phyloP scores from a whole-genome alignment of 2,888 invertebrate genomes.

The Campopleginae sp. region DNA sequence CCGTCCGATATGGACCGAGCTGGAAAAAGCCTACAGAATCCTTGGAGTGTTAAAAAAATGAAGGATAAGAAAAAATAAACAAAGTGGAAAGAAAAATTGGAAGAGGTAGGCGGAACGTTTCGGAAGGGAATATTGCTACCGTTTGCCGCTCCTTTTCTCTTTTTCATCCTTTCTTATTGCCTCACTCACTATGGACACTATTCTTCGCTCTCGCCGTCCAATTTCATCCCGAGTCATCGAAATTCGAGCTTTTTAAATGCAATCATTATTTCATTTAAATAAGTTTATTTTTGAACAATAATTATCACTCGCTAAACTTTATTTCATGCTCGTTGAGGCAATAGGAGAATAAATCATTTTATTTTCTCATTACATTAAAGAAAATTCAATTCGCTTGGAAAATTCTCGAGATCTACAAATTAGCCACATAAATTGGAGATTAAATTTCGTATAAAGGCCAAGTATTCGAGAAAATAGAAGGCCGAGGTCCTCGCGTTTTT shows the following conservation, averaged over 20 bases:
- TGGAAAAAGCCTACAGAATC: constrained; percentile 68
- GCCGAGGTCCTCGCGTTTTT: not conserved
- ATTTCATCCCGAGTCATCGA: constrained; percentile 43
- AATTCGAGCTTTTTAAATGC: not conserved
- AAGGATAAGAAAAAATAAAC: constrained; percentile 35
- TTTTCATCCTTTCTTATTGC: constrained; percentile 30
- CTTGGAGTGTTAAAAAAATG: constrained; percentile 19
- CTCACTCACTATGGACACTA: constrained; percentile 45
- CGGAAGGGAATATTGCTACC: constrained; percentile 78
- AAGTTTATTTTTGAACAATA: not conserved
- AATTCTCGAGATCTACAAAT: not conserved
- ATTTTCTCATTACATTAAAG: constrained; percentile 5
- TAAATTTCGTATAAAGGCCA: constrained; percentile 32
- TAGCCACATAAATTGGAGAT: not conserved
- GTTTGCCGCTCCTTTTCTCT: constrained; percentile 71
- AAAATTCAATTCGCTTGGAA: not conserved
- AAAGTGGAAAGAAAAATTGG: constrained; percentile 50
- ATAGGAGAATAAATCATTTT: not conserved
- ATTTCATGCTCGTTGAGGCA: not conserved
- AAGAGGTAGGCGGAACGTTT: constrained; percentile 66
- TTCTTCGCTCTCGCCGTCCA: constrained; percentile 15
- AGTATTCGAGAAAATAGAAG: constrained; percentile 17
- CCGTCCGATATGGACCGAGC: constrained; percentile 27
- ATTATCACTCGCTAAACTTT: not conserved
- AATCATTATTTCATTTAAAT: not conserved